Conservation (phyloP, 2,888 invertebrate genomes). For the Drosophila diplacantha region DNA sequence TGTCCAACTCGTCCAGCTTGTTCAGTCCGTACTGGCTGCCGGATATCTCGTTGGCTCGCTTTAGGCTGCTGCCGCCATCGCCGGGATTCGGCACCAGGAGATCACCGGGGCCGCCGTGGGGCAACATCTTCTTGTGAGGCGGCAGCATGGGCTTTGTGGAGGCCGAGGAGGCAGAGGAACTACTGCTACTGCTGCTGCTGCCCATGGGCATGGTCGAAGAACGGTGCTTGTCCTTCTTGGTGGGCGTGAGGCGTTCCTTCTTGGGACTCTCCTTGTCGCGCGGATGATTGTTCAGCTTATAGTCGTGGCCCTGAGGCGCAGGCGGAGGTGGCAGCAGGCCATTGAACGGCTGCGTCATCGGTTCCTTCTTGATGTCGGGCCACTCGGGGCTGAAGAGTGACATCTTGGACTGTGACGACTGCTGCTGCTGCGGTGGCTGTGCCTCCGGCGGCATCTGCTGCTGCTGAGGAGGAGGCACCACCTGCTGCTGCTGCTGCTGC, state of each 20-base stretch:
- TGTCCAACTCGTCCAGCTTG: conserved; percentile 63
- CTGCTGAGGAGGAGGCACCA: conserved; percentile 29
- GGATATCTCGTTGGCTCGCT: conserved; percentile 67
- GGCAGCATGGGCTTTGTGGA: conserved; percentile 57
- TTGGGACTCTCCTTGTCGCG: conserved; percentile 76
- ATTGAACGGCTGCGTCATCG: conserved; percentile 47
- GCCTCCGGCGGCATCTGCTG: conserved; percentile 44
- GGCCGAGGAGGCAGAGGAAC: conserved; percentile 23
- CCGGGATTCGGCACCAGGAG: conserved; percentile 45
- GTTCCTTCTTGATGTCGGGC: conserved; percentile 72
- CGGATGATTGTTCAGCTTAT: conserved; percentile 62
- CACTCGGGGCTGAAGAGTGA: conserved; percentile 78
- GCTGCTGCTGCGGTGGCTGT: conserved; percentile 20
- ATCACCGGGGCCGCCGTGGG: conserved; percentile 46
- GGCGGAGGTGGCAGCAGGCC: conserved; percentile 60
- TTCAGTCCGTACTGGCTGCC: conserved; percentile 54
- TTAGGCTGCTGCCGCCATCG: conserved; percentile 48
- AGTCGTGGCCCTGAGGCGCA: conserved; percentile 51
- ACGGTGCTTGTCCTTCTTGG: conserved; percentile 76
- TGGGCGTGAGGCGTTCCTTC: conserved; percentile 69
- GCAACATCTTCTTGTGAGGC: conserved; percentile 53
- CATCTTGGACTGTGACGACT: conserved; percentile 43
- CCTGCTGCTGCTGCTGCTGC: conserved; percentile 50
- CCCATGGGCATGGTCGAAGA: conserved; percentile 29
- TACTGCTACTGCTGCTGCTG: conserved; percentile 11